Base-by-base conservation (phyloP, 2,888 invertebrate species). In the Encarsia formosa region DNA sequence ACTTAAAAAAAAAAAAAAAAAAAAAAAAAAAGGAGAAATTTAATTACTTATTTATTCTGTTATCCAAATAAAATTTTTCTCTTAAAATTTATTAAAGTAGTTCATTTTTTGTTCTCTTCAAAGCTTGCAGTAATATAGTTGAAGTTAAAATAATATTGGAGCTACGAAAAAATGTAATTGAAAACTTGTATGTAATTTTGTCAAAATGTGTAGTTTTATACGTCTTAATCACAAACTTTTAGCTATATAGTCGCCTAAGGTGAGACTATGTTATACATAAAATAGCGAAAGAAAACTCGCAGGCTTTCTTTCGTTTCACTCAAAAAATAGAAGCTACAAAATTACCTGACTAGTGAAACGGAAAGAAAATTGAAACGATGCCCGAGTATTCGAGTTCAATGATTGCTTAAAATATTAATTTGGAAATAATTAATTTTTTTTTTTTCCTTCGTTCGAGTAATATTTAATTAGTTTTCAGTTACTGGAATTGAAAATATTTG, bases 331-430 rank as follows among this genome's bases (percentile, higher is more conserved):
- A 54, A 54, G 51, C 54, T 51, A 54, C 54, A 35, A 54, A 31
- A 54, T 54, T 38, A 54, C 51, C 54, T 51, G 54, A 54, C 40
- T 46, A 37, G 43, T 48, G 40, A 51, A 46, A 43, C 35, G 43
- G 54, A 47, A 44, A 48, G 47, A 44, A 50, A 47, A 43, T 47
- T 50, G 47, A 54, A 50, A 50, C 41, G 38, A 43, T 29, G 29
- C 37, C 40, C 15, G 24, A 47, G 20, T 5, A 19, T 54, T 54
- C 41, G 34, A 51, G 38, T 54, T 43, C 47, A 54, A 44, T 48
- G 48, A 4, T 48, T 51, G 47, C 44, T 48, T 41, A 18, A 44
- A 48, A 48, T 44, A 42, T 18, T 18, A 1, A 22, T 13, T n/a
- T 9, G 24, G 11, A 20, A 24, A 41, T 41, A 41, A 41, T 35